Evolutionary conservation across 1,140 invertebrate genomes (phyloP).

Genomic region (Calephelis nemesis): DNA sequence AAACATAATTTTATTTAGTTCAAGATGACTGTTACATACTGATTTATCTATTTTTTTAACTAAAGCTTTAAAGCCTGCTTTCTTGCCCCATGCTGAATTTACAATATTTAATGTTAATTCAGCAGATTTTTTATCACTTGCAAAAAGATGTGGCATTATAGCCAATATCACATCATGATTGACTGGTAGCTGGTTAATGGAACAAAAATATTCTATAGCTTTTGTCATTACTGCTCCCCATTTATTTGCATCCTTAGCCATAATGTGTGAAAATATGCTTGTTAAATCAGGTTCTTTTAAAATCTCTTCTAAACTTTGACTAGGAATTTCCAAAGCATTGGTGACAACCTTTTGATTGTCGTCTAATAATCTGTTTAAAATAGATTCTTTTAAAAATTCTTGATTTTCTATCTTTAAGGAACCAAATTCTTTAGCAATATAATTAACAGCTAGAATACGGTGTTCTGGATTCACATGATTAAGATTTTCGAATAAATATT

Average conservation of each 20-base stretch:
- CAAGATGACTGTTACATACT: conserved; percentile 47
- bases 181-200: conserved; percentile 53
- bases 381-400: conserved; percentile 79
- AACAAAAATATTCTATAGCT: conserved; percentile 68
- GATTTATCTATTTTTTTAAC: conserved; percentile 49
- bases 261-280: conserved; percentile 49
- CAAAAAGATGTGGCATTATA: conserved; percentile 81
- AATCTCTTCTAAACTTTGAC: conserved; percentile 60
- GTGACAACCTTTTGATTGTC: conserved; percentile 78
- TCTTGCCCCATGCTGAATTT: conserved; percentile 71
- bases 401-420: conserved; percentile 72
- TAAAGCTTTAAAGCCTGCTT: conserved; percentile 60
- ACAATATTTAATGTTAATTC: conserved; percentile 74
- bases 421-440: conserved; percentile 77
- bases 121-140: conserved; percentile 71
- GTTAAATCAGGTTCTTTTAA: conserved; percentile 57
- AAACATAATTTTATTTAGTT: conserved; percentile 56
- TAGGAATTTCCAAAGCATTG: conserved; percentile 72
- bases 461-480: conserved; percentile 82
- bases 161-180: conserved; percentile 70
- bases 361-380: conserved; percentile 81
- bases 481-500: conserved; percentile 83
- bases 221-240: conserved; percentile 63
- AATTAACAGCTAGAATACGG: conserved; percentile 82
- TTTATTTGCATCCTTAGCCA: conserved; percentile 46